Evolutionary conservation across 2,797 vertebrate species (phyloP).

Genomic region (Nyctibius grandis): DNA sequence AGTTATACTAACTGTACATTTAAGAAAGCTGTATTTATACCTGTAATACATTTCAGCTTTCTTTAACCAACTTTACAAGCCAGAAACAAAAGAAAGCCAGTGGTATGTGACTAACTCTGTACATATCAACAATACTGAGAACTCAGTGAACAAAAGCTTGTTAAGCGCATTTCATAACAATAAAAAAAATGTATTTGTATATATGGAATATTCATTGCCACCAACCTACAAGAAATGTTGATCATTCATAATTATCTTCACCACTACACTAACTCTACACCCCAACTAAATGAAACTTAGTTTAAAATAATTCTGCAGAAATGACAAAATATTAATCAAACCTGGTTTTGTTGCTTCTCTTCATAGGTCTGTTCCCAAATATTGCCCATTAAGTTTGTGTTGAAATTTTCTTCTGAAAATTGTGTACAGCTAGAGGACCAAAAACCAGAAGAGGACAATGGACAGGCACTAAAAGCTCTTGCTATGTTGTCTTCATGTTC

Average conservation of each 20-base stretch:
- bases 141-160: background rate
- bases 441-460: conserved; percentile 48
- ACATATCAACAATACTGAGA: background rate
- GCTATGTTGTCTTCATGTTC: conserved; percentile 58
- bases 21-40: background rate
- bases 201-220: background rate
- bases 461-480: conserved; percentile 56
- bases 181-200: background rate
- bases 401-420: conserved; percentile 58
- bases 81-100: background rate
- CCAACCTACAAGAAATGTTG: background rate
- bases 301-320: background rate
- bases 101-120: background rate
- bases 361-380: conserved; percentile 45
- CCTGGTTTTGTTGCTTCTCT: conserved; percentile 48
- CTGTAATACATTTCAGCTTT: background rate
- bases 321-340: conserved; percentile 23
- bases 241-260: background rate
- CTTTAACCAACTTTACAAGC: background rate
- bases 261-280: background rate
- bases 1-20: background rate
- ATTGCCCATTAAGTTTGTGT: background rate
- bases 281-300: background rate
- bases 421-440: conserved; percentile 53
- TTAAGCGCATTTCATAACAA: background rate